Conservation (phyloP, 2,797 vertebrate genomes). For the Leptoclinus maculatus region DNA sequence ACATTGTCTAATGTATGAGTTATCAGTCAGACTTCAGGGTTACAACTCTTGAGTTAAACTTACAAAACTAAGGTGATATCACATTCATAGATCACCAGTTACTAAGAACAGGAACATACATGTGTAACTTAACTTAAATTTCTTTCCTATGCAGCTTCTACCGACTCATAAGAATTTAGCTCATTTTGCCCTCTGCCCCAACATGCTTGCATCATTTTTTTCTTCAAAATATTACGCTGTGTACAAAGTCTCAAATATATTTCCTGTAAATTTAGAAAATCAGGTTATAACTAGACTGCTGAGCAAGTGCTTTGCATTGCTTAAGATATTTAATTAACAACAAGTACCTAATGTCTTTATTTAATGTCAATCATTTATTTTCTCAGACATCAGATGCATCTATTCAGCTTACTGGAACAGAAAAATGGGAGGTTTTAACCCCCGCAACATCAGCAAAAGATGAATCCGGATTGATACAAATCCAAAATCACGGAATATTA, state of each 20-base stretch:
- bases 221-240: neutral
- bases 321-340: neutral
- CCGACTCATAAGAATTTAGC: neutral
- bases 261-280: neutral
- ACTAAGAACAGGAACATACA: neutral
- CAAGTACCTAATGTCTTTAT: neutral
- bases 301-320: neutral
- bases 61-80: no score
- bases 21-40: neutral
- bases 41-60: neutral
- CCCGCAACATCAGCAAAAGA: constrained; percentile 90
- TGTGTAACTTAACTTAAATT: neutral
- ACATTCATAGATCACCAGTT: no score
- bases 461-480: constrained; percentile 95
- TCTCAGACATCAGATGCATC: constrained; percentile 90
- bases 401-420: constrained; percentile 91
- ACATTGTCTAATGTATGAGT: neutral
- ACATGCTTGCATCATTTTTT: neutral
- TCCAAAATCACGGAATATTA: constrained; percentile 93
- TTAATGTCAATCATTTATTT: constrained; percentile 67
- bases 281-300: neutral
- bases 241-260: neutral
- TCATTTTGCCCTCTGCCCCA: neutral
- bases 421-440: constrained; percentile 96
- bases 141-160: neutral